Conservation (phyloP, 2,888 invertebrate genomes). For the Apantesis nais region DNA sequence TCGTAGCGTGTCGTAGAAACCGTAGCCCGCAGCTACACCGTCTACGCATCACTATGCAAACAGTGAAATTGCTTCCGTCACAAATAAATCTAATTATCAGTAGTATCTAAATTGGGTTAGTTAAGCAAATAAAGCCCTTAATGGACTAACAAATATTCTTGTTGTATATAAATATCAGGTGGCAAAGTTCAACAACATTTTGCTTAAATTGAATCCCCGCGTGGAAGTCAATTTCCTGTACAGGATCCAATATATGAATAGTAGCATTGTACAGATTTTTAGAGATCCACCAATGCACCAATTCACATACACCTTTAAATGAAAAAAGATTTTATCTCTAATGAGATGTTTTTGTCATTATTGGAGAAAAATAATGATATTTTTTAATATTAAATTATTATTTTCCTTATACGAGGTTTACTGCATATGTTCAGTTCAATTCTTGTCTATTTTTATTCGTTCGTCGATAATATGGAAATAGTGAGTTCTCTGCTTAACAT, state of each 20-base stretch:
- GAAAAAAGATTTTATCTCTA: too few species aligned
- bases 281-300: too few species aligned
- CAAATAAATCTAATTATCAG: neutral
- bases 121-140: neutral
- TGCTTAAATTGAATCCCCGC: neutral
- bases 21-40: neutral
- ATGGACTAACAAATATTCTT: neutral
- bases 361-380: too few species aligned
- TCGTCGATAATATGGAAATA: too few species aligned
- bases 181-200: neutral
- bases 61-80: neutral
- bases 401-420: too few species aligned
- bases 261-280: neutral
- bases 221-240: neutral
- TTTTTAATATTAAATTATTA: too few species aligned
- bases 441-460: too few species aligned
- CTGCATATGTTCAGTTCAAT: too few species aligned
- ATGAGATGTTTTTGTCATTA: too few species aligned
- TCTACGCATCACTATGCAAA: neutral
- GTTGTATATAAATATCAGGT: neutral
- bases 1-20: neutral
- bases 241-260: neutral
- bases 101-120: neutral
- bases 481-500: too few species aligned
- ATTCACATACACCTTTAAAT: too few species aligned